A percentile compares a stretch with the other conserved stretches of the same genome.
Conservation (phyloP, 2,888 invertebrate genomes). For the Anorthoa munda region DNA sequence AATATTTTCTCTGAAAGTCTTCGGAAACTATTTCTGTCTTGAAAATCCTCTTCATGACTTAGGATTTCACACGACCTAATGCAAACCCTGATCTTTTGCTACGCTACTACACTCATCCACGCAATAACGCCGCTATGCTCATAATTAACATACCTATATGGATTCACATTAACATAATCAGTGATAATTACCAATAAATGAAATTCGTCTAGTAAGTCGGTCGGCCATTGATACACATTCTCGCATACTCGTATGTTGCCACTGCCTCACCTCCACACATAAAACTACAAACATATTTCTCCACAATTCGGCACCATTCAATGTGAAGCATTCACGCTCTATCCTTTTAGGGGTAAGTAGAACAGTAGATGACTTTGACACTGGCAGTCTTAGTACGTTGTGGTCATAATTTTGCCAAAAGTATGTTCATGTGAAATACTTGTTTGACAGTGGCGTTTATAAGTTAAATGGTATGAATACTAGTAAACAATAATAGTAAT, state of each 20-base stretch:
- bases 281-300: not conserved
- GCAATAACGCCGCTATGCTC: not conserved
- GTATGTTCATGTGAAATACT: not conserved
- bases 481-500: too few species aligned
- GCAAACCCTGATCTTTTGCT: not conserved
- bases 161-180: not conserved
- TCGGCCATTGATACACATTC: not conserved
- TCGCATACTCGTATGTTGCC: conserved; percentile 9
- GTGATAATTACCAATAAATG: not conserved
- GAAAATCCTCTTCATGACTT: not conserved
- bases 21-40: not conserved
- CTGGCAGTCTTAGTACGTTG: not conserved
- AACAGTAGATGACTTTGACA: conserved; percentile 20
- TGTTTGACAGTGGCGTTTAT: not conserved
- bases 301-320: not conserved
- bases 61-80: not conserved
- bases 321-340: not conserved
- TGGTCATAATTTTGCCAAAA: not conserved
- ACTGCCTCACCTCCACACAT: not conserved
- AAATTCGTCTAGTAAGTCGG: not conserved
- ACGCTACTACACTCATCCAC: too few species aligned
- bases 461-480: too few species aligned
- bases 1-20: too few species aligned
- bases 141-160: not conserved
- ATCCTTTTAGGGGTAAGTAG: conserved; percentile 16